phyloP scores from a whole-genome alignment of 2,888 invertebrate species.

The Agonopterix subpropinquella region DNA sequence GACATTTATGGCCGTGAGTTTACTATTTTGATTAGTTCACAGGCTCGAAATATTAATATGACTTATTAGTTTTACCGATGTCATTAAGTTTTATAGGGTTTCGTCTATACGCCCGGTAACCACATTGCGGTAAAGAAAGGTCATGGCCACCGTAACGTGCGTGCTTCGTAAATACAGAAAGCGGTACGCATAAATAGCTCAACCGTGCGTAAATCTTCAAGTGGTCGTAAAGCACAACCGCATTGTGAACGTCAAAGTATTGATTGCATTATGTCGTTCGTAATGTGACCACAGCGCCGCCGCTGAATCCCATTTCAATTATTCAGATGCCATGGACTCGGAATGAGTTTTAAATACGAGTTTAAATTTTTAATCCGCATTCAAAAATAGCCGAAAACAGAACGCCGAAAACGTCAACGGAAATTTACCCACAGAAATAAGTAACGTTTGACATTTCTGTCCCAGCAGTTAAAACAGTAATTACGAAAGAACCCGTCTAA shows the following conservation, averaged over 20 bases:
- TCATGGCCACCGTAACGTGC: slow-evolving; percentile 46
- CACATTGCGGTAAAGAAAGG: slow-evolving; percentile 10
- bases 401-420: slow-evolving; percentile 28
- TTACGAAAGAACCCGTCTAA: slow-evolving; percentile 67
- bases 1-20: no score
- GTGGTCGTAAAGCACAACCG: slow-evolving; percentile 48
- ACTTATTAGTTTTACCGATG: no score
- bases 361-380: slow-evolving; percentile 14
- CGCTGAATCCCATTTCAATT: slow-evolving; percentile 37
- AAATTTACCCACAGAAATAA: slow-evolving; percentile 55
- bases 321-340: slow-evolving; percentile 30
- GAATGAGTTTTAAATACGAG: slow-evolving; percentile 27
- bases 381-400: slow-evolving; percentile 10
- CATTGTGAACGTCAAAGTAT: slow-evolving; percentile 52
- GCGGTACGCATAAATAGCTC: slow-evolving; percentile 46
- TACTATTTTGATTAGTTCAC: no score
- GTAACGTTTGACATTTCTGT: slow-evolving; percentile 66
- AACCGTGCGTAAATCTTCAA: slow-evolving; percentile 47
- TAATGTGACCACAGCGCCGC: slow-evolving; percentile 36
- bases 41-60: no score
- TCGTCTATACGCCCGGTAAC: no score
- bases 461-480: slow-evolving; percentile 70
- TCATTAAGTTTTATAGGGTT: no score
- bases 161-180: slow-evolving; percentile 57
- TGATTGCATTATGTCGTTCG: slow-evolving; percentile 42